These are phyloP conservation scores for Pedicia rivosa DNA, from an alignment of 2,888 invertebrate genomes.

Conservation along the genomic window DNA sequence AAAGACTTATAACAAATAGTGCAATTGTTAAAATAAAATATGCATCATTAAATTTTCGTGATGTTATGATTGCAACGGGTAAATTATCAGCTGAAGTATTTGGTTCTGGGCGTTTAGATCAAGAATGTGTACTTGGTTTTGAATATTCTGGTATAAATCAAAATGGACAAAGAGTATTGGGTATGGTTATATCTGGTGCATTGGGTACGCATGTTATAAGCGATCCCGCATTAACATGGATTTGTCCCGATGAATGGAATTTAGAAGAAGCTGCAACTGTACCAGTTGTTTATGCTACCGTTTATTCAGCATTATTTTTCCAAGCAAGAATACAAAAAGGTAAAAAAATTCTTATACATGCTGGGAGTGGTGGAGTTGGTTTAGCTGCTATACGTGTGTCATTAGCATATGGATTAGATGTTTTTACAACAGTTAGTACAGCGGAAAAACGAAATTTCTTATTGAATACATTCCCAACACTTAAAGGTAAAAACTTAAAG, in stretches of 20 bases:
- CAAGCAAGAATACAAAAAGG: conserved; percentile 23
- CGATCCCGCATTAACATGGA: conserved; percentile 36
- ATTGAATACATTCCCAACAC: conserved; percentile 33
- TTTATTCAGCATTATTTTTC: conserved; percentile 36
- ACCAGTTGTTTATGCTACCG: conserved; percentile 62
- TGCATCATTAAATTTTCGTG: conserved; percentile 80
- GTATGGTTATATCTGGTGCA: conserved; percentile 35
- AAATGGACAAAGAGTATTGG: conserved; percentile 48
- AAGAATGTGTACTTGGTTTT: conserved; percentile 51
- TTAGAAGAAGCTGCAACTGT: conserved; percentile 61
- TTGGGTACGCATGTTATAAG: conserved; percentile 36
- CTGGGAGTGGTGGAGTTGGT: conserved; percentile 56
- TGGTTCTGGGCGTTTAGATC: conserved; percentile 43
- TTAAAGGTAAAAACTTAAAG: conserved; percentile 33
- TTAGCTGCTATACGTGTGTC: conserved; percentile 63
- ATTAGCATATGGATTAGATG: conserved; percentile 42
- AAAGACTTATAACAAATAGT: conserved; percentile 35
- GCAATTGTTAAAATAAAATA: conserved; percentile 45
- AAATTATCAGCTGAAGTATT: conserved; percentile 72
- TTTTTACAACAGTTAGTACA: conserved; percentile 56
- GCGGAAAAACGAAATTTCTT: conserved; percentile 46
- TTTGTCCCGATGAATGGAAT: conserved; percentile 53
- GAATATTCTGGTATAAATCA: conserved; percentile 44
- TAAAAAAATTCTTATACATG: conserved; percentile 35
- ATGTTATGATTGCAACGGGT: conserved; percentile 87